Conservation (phyloP, 2,888 invertebrate genomes). For the Tupiocoris notatus region DNA sequence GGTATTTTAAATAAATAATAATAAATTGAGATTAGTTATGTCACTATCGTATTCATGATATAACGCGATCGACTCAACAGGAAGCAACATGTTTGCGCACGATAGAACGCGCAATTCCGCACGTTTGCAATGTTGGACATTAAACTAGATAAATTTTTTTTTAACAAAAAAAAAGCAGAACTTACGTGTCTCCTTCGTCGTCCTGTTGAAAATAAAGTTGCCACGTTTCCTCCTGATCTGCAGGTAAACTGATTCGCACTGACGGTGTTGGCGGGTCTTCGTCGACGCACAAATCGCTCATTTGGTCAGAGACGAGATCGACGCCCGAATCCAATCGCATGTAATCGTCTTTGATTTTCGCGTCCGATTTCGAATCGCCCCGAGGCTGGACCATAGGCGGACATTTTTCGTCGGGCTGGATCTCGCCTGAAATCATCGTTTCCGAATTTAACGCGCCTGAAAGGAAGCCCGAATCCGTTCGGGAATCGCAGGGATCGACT, state of each 20-base stretch:
- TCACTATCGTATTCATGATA: too few species aligned
- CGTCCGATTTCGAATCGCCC: conserved; percentile 6
- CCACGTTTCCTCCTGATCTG: conserved; percentile 55
- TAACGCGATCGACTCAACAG: too few species aligned
- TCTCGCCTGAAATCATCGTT: conserved; percentile 47
- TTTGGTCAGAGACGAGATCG: conserved; percentile 63
- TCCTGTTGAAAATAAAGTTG: conserved; percentile 72
- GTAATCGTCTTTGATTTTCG: conserved; percentile 45
- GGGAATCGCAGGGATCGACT: conserved; percentile 50
- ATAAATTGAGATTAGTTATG: too few species aligned
- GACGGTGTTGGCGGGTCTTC: conserved; percentile 49
- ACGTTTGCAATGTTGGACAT: too few species aligned
- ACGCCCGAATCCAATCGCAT: conserved; percentile 69
- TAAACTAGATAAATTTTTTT: too few species aligned
- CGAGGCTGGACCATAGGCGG: not conserved
- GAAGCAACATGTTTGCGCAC: too few species aligned
- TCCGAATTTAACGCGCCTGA: conserved; percentile 55
- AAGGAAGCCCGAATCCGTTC: conserved; percentile 57
- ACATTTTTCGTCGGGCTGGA: conserved; percentile 43
- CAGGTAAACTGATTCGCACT: conserved; percentile 3
- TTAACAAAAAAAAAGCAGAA: conserved; percentile 50
- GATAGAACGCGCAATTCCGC: too few species aligned
- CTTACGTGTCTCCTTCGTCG: conserved; percentile 87
- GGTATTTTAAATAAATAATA: too few species aligned
- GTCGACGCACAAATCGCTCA: conserved; percentile 60